Conservation (phyloP, 2,888 invertebrate genomes). For the Odontocolon sp. region DNA sequence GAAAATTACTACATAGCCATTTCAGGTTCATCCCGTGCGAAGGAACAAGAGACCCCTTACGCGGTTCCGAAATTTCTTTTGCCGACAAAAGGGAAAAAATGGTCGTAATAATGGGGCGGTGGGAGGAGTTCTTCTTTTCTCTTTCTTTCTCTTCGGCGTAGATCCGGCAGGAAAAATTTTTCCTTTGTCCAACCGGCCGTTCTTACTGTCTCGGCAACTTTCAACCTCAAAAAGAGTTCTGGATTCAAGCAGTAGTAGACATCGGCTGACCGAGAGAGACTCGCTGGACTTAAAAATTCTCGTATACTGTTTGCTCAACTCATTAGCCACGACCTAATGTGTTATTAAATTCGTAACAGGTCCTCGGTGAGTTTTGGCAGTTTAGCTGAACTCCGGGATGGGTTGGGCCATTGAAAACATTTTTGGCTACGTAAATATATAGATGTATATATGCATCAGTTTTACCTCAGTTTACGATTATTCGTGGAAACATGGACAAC, state of each 20-base stretch:
- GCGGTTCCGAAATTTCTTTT: conserved; percentile 63
- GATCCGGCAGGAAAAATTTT: conserved; percentile 61
- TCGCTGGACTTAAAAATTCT: not conserved
- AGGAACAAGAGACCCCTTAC: conserved; percentile 40
- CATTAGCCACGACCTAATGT: conserved; percentile 69
- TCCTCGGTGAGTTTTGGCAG: conserved; percentile 45
- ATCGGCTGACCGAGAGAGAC: not conserved
- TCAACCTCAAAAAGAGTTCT: conserved; percentile 52
- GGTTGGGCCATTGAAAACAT: too few relatives aligned
- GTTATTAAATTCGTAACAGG: conserved; percentile 67
- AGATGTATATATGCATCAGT: conserved; percentile 31
- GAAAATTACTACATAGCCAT: conserved; percentile 45
- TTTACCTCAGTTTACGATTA: conserved; percentile 48
- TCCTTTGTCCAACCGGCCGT: conserved; percentile 65
- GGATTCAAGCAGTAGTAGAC: not conserved
- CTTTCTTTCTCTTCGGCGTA: conserved; percentile 26
- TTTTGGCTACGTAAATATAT: too few relatives aligned
- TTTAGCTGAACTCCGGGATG: conserved; percentile 29
- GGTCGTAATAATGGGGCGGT: conserved; percentile 71
- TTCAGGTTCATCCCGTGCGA: not conserved
- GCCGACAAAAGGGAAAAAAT: conserved; percentile 71
- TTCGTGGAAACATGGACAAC: conserved; percentile 37
- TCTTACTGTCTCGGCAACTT: conserved; percentile 47
- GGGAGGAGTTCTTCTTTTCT: conserved; percentile 66
- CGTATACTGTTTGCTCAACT: conserved; percentile 66